Conservation (phyloP, 2,888 invertebrate genomes). For the Ophion obscuratus region DNA sequence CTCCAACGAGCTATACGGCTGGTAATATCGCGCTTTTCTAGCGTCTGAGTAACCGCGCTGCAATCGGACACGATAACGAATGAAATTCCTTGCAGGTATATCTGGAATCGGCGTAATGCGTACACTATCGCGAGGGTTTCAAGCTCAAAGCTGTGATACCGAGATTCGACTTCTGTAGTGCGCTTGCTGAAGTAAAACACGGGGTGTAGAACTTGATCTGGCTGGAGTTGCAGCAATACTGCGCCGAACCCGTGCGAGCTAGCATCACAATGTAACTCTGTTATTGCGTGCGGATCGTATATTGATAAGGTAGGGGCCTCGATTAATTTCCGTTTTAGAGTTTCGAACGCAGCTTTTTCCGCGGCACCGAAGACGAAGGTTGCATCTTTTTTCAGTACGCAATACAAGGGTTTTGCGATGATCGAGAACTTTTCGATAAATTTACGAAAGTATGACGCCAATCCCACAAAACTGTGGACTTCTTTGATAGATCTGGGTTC, state of each 20-base stretch:
- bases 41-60: slow-evolving; percentile 46
- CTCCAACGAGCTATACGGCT: slow-evolving; percentile 76
- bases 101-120: slow-evolving; percentile 71
- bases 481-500: slow-evolving; percentile 66
- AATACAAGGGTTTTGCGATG: slow-evolving; percentile 74
- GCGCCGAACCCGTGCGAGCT: slow-evolving; percentile 66
- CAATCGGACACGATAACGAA: slow-evolving; percentile 13
- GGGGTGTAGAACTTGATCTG: slow-evolving; percentile 72
- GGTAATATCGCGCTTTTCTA: slow-evolving; percentile 75
- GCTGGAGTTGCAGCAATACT: slow-evolving; percentile 77
- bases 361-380: slow-evolving; percentile 47
- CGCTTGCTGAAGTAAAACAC: slow-evolving; percentile 77
- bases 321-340: slow-evolving; percentile 33
- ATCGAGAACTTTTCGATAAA: slow-evolving; percentile 69
- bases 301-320: slow-evolving; percentile 51
- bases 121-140: slow-evolving; percentile 72
- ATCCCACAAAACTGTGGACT: slow-evolving; percentile 70
- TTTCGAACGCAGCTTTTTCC: slow-evolving; percentile 50
- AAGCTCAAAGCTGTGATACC: slow-evolving; percentile 78
- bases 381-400: slow-evolving; percentile 63
- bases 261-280: slow-evolving; percentile 26
- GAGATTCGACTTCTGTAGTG: slow-evolving; percentile 72
- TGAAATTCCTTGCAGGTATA: slow-evolving; percentile 68
- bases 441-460: slow-evolving; percentile 71
- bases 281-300: slow-evolving; percentile 28